Conservation (phyloP, 1,140 invertebrate genomes). For the Leptinotarsa lineolata region DNA sequence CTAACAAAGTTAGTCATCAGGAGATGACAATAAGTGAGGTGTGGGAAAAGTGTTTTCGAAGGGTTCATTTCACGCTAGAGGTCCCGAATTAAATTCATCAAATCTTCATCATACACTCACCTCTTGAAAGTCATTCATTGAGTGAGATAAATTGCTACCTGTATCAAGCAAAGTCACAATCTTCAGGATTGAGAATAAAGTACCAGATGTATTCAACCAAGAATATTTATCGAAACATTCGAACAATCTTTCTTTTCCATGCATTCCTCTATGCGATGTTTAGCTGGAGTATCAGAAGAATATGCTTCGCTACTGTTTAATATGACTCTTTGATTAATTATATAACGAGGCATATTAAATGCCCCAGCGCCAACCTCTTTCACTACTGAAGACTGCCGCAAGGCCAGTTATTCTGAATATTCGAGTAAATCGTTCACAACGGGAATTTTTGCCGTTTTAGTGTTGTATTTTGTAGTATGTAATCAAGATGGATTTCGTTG, state of each 20-base stretch:
- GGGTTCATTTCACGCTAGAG: too few species aligned
- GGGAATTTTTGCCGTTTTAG: conserved; percentile 4
- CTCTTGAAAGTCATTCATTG: too few species aligned
- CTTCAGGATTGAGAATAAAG: background rate
- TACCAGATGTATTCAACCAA: conserved; percentile 3
- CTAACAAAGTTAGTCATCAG: too few species aligned
- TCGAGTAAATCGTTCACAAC: conserved; percentile 40
- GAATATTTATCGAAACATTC: conserved; percentile 30
- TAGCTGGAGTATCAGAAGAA: conserved; percentile 43
- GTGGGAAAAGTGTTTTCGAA: too few species aligned
- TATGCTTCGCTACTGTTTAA: conserved; percentile 51
- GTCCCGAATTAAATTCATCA: too few species aligned
- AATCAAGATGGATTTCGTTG: background rate
- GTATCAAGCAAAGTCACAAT: too few species aligned
- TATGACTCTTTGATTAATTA: conserved; percentile 51
- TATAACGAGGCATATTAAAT: conserved; percentile 49
- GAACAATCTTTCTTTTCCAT: conserved; percentile 41
- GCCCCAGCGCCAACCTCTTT: conserved; percentile 43
- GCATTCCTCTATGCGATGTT: conserved; percentile 30
- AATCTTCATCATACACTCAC: too few species aligned
- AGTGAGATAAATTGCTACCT: too few species aligned
- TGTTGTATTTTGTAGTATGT: background rate
- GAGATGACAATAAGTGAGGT: too few species aligned
- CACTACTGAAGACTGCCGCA: conserved; percentile 32
- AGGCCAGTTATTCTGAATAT: conserved; percentile 42